phyloP scores from a whole-genome alignment of 2,113 vertebrate genomes.

The Misgurnus anguillicaudatus region DNA sequence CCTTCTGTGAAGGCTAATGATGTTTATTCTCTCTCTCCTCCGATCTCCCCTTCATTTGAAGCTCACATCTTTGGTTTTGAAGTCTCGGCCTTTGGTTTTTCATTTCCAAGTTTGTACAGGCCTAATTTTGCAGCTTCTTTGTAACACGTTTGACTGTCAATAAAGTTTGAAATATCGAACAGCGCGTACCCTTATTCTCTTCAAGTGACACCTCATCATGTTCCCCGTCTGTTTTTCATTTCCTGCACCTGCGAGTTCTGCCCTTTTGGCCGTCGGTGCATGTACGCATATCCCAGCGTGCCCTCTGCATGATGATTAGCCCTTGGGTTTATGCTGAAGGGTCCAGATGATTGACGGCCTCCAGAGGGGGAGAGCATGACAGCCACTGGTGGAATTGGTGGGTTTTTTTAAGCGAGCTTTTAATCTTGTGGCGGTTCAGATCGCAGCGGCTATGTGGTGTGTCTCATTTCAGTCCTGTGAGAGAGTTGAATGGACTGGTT shows the following conservation, averaged over 20 bases:
- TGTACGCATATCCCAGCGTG: neutral
- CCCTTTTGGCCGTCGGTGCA: neutral
- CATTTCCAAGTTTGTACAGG: constrained; percentile 63
- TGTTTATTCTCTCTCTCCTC: constrained; percentile 54
- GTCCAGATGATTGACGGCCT: neutral
- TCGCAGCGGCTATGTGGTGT: neutral
- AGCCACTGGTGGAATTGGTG: neutral
- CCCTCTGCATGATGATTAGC: constrained; percentile 25
- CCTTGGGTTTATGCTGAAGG: neutral
- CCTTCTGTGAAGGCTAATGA: constrained; percentile 78
- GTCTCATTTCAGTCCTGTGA: constrained; percentile 1
- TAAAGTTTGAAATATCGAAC: constrained; percentile 65
- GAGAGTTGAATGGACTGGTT: constrained; percentile 3
- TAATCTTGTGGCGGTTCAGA: constrained; percentile 17
- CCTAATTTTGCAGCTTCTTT: constrained; percentile 65
- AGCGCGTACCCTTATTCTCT: neutral
- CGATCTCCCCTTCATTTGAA: constrained; percentile 26
- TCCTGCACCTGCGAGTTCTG: constrained; percentile 31
- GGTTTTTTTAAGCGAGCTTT: constrained; percentile 6
- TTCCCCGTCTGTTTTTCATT: constrained; percentile 35
- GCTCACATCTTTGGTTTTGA: constrained; percentile 53
- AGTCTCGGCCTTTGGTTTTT: constrained; percentile 66
- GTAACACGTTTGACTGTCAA: constrained; percentile 65
- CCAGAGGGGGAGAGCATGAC: neutral
- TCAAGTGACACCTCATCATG: neutral